A percentile compares a stretch with the other conserved stretches of the same genome.
Evolutionary conservation across 2,797 vertebrate genomes (phyloP).

Genomic region (Octomys mimax): DNA sequence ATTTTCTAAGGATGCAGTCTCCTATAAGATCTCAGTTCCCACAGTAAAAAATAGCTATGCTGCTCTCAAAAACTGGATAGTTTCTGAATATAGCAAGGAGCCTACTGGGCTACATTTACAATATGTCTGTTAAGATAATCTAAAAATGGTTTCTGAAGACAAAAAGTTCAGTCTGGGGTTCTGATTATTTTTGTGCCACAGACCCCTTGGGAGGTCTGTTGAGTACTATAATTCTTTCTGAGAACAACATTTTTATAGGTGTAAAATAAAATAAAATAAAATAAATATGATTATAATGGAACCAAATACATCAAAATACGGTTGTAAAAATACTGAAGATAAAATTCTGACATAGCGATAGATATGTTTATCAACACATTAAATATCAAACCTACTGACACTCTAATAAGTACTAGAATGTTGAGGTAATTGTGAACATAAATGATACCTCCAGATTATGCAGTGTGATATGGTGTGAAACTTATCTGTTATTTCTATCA

Average conservation of each 20-base stretch:
- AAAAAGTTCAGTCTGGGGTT: slow-evolving; percentile 51
- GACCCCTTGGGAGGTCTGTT: background rate
- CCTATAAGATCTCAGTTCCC: slow-evolving; percentile 84
- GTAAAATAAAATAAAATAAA: slow-evolving; percentile 64
- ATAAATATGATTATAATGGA: background rate
- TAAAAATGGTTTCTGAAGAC: slow-evolving; percentile 65
- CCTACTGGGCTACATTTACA: slow-evolving; percentile 57
- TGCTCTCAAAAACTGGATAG: slow-evolving; percentile 73
- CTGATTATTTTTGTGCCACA: slow-evolving; percentile 50
- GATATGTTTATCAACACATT: slow-evolving; percentile 33
- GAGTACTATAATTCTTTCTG: slow-evolving; percentile 20
- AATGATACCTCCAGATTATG: background rate
- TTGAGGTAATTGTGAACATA: background rate
- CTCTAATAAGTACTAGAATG: background rate
- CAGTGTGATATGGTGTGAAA: background rate
- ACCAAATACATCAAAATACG: background rate
- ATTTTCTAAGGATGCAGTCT: slow-evolving; percentile 80
- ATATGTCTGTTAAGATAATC: slow-evolving; percentile 63
- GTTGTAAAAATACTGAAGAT: slow-evolving; percentile 37
- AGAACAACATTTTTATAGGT: background rate
- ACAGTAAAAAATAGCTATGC: slow-evolving; percentile 83
- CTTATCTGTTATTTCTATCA: background rate
- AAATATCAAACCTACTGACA: background rate
- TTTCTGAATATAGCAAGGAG: slow-evolving; percentile 76
- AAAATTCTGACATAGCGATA: slow-evolving; percentile 30